Conservation (phyloP, 2,797 vertebrate genomes). For the Galagoides demidoff region DNA sequence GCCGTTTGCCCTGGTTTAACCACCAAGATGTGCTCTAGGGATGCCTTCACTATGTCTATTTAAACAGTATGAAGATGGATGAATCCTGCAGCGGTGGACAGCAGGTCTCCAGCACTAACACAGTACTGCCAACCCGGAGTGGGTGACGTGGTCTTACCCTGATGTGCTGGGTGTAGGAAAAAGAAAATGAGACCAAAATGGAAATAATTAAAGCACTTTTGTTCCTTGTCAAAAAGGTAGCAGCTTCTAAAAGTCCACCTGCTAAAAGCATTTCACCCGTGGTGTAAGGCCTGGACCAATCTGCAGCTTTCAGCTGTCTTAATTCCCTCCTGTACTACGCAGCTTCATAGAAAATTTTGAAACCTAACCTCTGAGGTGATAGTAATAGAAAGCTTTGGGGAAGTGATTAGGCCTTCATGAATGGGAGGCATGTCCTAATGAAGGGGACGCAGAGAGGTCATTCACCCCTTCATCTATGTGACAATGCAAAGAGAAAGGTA, state of each 20-base stretch:
- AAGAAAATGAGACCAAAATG: not conserved
- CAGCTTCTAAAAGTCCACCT: not conserved
- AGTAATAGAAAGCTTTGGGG: not conserved
- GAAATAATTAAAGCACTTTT: not conserved
- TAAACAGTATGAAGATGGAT: not conserved
- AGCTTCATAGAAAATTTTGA: not conserved
- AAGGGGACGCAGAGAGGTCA: not conserved
- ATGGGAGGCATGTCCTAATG: not conserved
- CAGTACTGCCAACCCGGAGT: not conserved
- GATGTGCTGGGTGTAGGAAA: not conserved
- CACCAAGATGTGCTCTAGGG: not conserved
- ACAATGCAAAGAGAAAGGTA: not conserved
- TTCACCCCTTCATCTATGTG: not conserved
- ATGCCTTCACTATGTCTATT: not conserved
- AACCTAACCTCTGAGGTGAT: not conserved
- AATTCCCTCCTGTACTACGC: not conserved
- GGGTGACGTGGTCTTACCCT: not conserved
- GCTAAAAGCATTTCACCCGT: conserved; percentile 3
- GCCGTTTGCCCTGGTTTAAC: conserved; percentile 7
- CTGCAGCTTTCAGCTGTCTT: not conserved
- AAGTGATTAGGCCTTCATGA: not conserved
- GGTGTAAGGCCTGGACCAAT: not conserved
- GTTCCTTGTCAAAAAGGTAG: not conserved
- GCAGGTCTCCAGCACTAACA: not conserved
- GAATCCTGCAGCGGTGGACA: accelerated